Evolutionary conservation across 2,797 vertebrate species (phyloP), one percentile per base, ranked within the genome.

Genomic region (Danio albolineatus): DNA sequence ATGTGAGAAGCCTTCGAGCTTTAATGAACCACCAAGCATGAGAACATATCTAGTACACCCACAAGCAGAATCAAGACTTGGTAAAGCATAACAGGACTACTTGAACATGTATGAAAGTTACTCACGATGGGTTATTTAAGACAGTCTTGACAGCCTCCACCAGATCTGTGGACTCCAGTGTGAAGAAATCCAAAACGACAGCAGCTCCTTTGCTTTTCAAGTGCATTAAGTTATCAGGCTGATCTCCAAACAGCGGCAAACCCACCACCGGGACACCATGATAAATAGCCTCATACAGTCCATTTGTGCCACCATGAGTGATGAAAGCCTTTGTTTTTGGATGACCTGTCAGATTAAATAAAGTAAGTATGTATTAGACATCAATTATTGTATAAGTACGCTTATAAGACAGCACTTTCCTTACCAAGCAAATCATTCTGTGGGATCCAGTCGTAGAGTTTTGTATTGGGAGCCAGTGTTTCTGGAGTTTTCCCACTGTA

Each of bases 231-330:
- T 97, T 97, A 82, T 94, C 92, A 0, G 87, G 88, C 85, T 97
- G 96, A 74, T 97, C 95, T 0, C 70, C 93, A 64, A 96, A 96
- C 76, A 96, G 88, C 2, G 95, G 95, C 4, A 96, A 57, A 2
- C 95, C 95, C 9, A 97, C 93, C 90, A 97, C 85, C 0, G 95
- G 96, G 48, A 97, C 79, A 0, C 90, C 95, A 0, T 97, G 95
- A 82, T 95, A 95, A 76, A 97, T 94, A 0, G 95, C 95, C 90
- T 97, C 95, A 16, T 97, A 97, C 49, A 97, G 88, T 1, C 96
- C 93, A 7, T 97, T 97, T 0, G 92, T 94, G 46, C 96, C 95
- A 10, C 91, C 92, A 3, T 92, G 92, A 1, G 89, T 87, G 61
- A 93, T 82, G 9, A 93, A 97, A 51, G 91, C 95, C 83, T 91